Percentiles rank a stretch among this genome's conserved stretches.
Evolutionary conservation across 2,797 vertebrate species (phyloP).

Genomic region (Galaxias olidus): DNA sequence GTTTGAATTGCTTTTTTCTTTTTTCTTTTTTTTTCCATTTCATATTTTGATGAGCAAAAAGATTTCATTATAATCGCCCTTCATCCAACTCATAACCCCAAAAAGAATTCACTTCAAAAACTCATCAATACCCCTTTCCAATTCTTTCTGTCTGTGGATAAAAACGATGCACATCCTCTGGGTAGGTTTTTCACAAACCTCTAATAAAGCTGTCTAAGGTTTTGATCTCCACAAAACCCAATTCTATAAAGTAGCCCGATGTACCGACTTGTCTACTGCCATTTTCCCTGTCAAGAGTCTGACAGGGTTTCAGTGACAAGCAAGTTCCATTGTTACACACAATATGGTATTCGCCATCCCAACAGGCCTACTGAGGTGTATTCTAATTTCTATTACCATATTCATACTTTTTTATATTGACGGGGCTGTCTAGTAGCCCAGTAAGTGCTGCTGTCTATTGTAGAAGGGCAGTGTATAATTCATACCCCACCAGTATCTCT

Average conservation of each 20-base stretch:
- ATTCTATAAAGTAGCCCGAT: no score
- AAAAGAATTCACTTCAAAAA: no score
- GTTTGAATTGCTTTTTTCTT: no score
- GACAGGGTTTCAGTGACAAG: conserved; percentile 28
- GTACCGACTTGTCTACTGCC: background rate
- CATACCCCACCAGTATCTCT: conserved; percentile 40
- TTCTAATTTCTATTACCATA: conserved; percentile 56
- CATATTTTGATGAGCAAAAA: no score
- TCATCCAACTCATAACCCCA: no score
- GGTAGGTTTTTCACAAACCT: no score
- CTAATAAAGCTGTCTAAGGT: no score
- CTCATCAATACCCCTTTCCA: background rate
- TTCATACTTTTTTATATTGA: conserved; percentile 50
- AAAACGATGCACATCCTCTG: no score
- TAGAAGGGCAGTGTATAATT: conserved; percentile 45
- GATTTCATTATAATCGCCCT: no score
- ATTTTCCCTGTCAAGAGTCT: conserved; percentile 21
- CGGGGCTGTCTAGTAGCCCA: conserved; percentile 28
- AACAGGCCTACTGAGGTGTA: conserved; percentile 9
- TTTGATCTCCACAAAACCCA: no score
- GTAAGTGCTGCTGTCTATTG: conserved; percentile 14
- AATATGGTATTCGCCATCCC: conserved; percentile 36
- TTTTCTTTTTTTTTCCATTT: no score
- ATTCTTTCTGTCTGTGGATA: background rate
- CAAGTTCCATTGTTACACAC: conserved; percentile 32